Evolutionary conservation across 2,888 invertebrate genomes (phyloP), one percentile per base, ranked within the genome.

Genomic region (Cephus sareptanus): DNA sequence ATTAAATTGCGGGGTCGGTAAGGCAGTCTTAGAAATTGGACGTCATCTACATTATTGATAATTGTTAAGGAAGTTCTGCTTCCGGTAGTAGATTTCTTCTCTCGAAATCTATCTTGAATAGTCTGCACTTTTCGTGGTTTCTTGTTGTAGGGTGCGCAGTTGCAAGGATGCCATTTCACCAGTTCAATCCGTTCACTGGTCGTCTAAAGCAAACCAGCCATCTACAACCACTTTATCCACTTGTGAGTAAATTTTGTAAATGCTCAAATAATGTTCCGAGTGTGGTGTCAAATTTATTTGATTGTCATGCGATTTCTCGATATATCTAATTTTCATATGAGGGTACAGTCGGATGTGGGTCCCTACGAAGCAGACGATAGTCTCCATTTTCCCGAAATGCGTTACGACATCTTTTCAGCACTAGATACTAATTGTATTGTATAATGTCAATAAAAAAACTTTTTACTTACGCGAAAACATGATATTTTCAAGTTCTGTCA

Each of bases 121-220:
- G 9, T 2, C 56, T 56, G 56, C 9, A 23, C 23, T 56, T 56
- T 56, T 56, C 56, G 56, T 56, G 56, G 56, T 56, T 56, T 23
- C 56, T 23, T 56, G 56, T 56, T 56, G 23, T 23, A 56, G 56
- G 23, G 56, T 56, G 56, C 68, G 75, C 73, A 76, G 78, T 78
- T 70, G 30, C 33, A 79, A 77, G 78, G 77, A 87, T 87, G 87
- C 82, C 83, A 75, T 84, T 83, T 76, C 79, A 87, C n/a, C 76
- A 81, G 77, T 87, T 81, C 34, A 85, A 83, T 75, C 75, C 77
- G 34, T 82, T 85, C 35, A 84, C 86, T 73, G 85, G 87, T 71
- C 82, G 83, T 34, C 40, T 87, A n/a, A 85, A 73, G 75, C 77
- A 81, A 75, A 78, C 83, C 1, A 78, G 79, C 1, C 79, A 80